A percentile compares a stretch with the other conserved stretches of the same genome.
Conservation (phyloP, 2,113 vertebrate species). For the Leucopsar rothschildi region DNA sequence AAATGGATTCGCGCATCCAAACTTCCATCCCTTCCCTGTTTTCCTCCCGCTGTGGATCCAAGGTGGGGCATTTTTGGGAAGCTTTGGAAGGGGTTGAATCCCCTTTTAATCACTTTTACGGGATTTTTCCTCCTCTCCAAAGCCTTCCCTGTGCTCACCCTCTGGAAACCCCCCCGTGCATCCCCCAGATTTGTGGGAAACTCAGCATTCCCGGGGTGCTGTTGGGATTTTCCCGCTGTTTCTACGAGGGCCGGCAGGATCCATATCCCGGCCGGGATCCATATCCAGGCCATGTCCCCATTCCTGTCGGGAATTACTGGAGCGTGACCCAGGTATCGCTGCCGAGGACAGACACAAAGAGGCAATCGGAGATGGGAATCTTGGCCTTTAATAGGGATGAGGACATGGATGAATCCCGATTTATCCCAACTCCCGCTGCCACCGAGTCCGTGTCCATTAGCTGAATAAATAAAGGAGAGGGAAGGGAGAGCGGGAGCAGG, state of each 20-base stretch:
- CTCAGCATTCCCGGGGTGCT: background rate
- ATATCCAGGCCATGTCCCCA: background rate
- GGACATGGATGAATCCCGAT: background rate
- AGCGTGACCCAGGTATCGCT: constrained; percentile 13
- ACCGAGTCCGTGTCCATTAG: background rate
- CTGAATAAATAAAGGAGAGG: background rate
- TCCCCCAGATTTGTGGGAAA: background rate
- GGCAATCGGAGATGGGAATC: constrained; percentile 36
- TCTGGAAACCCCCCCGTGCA: accelerated
- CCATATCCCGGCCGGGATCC: background rate
- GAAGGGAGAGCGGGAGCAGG: background rate
- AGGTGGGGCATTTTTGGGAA: background rate
- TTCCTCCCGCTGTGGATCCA: background rate
- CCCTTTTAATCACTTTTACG: accelerated
- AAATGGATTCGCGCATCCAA: accelerated
- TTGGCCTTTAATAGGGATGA: constrained; percentile 29
- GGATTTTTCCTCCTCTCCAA: background rate
- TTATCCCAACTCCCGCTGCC: background rate
- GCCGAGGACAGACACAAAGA: constrained; percentile 26
- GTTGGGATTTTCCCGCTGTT: accelerated
- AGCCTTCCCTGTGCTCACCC: background rate
- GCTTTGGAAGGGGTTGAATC: background rate
- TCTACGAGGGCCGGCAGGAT: background rate
- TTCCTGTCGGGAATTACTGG: background rate
- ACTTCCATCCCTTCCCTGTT: background rate